Base-by-base conservation (phyloP, 2,113 vertebrate species). In the Gambusia affinis region DNA sequence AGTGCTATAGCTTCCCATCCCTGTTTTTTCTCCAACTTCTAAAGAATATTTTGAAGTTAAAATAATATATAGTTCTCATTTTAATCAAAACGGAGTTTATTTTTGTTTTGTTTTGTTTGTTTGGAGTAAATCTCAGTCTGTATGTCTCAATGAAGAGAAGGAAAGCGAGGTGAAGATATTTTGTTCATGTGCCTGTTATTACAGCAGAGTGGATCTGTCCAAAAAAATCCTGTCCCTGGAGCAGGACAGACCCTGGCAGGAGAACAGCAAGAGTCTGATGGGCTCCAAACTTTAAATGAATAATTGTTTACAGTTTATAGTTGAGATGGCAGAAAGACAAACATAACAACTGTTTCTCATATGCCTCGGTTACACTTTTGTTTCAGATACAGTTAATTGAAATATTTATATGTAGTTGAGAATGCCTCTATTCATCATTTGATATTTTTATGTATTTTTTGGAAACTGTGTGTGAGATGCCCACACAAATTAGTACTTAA, bases 231-330 rank as follows among this genome's bases (percentile, higher is more conserved):
- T 76, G 72, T 87, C 81, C 81, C 84, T 83, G 33, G 73, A 85
- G 82, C 81, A 81, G 81, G 80, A 84, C 74, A 71, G 83, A 78
- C 70, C 66, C 69, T 91, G 82, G 87, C 86, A 75, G 42, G n/a
- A 44, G 54, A 72, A 51, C 72, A 76, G 73, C 73, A 22, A 73
- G 60, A 27, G 70, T 76, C 75, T 75, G 77, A 87, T 75, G 84
- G 74, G 70, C 82, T 75, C 60, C n/a, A 30, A 62, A 73, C 68
- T 73, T 75, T 77, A 74, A 75, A 84, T 91, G 78, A 89, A 88
- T 88, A 81, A 84, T 79, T 87, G 85, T 86, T 91, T 91, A 88
- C 85, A 68, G 85, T 86, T 90, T 90, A 88, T 84, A 70, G 74
- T 68, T 71, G 75, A 77, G 44, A 42, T 89, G 88, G 85, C 83